Evolutionary conservation across 2,113 vertebrate species (phyloP), one percentile per base, ranked within the genome.

Genomic region (Vanacampus margaritifer): DNA sequence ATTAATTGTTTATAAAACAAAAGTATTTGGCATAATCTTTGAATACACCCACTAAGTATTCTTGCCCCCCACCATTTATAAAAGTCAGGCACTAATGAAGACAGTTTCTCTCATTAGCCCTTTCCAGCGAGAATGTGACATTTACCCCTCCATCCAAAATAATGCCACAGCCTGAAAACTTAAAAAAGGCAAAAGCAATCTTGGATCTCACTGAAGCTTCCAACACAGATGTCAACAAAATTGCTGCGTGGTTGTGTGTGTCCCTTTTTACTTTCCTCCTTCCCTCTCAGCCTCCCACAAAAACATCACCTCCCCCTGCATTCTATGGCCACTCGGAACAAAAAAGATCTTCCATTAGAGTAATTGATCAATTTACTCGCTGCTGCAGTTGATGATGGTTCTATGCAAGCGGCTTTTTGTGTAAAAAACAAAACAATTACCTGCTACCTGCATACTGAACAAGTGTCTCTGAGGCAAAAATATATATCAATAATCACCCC

Each of bases 301-400:
- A 61, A 12, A 56, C 69, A 62, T 72, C 74, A 62, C 70, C 67
- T 63, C 50, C 59, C 69, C 46, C 0, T 36, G 16, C 41, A 67
- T 74, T 72, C 68, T 50, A 74, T 73, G 73, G 79, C 75, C 46
- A 17, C 72, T 21, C 61, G 57, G 75, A 84, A 88, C 83, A 87
- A 87, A 86, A 59, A 71, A 54, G 77, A 51, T 60, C 66, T 80
- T 70, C 83, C 79, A 86, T 87, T 84, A 82, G 67, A 1, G 73
- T 86, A 90, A 90, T 84, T 86, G 86, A 79, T 60, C 86, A 86
- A 88, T 88, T 84, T 85, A 81, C 71, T 39, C 36, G 74, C 79
- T 65, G 86, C 78, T 43, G 69, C 67, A 48, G 73, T 79, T 43
- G 73, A 81, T 56, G 72, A 78, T 7, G n/a, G 80, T 71, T 82